Evolutionary conservation across 2,888 invertebrate genomes (phyloP).

Genomic region (Cephus nigrinus): DNA sequence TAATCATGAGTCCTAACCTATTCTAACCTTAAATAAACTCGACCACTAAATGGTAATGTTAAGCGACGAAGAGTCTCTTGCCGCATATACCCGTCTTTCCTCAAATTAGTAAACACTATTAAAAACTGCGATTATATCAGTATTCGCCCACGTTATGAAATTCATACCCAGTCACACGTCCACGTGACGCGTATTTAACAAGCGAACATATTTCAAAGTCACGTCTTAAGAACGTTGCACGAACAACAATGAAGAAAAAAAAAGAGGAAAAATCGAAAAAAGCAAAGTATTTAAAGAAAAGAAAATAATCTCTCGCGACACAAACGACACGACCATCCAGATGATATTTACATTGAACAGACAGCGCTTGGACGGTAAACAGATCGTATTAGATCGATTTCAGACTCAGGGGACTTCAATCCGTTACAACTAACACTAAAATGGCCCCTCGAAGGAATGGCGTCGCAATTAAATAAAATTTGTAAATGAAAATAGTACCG

Average conservation of each 20-base stretch:
- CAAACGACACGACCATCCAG: neutral
- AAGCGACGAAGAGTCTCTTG: neutral
- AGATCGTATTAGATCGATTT: neutral
- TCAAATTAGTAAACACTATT: neutral
- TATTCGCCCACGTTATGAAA: neutral
- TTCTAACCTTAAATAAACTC: constrained; percentile 8
- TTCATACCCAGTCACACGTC: neutral
- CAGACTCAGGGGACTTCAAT: neutral
- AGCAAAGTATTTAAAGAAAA: neutral
- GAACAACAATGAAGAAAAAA: no score
- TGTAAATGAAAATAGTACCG: no score
- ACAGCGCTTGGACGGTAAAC: neutral
- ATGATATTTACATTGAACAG: neutral
- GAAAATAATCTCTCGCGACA: neutral
- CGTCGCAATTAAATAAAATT: no score
- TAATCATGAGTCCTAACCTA: constrained; percentile 22
- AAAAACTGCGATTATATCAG: neutral
- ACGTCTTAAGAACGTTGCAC: neutral
- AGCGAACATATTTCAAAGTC: neutral
- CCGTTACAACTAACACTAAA: neutral
- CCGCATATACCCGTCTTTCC: neutral
- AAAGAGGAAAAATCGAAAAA: neutral
- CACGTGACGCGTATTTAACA: neutral
- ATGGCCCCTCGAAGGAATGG: neutral
- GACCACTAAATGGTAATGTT: neutral